Evolutionary conservation across 2,888 invertebrate species (phyloP).

Genomic region (Apamea crenata): DNA sequence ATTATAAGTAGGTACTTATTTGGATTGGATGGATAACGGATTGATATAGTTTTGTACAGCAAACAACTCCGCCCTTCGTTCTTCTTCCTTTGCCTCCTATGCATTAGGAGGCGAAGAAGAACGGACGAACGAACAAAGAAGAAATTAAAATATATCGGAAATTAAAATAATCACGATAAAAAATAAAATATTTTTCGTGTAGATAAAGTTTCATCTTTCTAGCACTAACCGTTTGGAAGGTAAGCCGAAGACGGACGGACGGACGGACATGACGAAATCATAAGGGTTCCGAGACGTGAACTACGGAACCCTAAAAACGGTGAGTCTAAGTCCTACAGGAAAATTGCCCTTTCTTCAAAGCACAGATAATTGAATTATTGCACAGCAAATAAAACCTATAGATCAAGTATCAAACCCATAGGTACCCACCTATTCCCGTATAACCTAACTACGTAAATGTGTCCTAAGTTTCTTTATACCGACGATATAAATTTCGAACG

Average conservation of each 20-base stretch:
- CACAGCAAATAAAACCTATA: not conserved
- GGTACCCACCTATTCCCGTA: too few species aligned
- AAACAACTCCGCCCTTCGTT: not conserved
- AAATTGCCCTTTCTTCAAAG: not conserved
- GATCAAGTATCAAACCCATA: too few species aligned
- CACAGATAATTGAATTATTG: not conserved
- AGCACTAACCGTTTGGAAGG: too few species aligned
- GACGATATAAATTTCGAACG: conserved; percentile 78
- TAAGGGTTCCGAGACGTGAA: too few species aligned
- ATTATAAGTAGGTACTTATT: too few species aligned
- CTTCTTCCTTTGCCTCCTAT: not conserved
- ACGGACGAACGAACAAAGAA: too few species aligned
- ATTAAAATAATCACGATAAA: not conserved
- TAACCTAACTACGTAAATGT: conserved; percentile 52
- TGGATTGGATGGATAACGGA: not conserved
- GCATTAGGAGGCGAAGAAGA: not conserved
- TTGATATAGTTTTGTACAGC: not conserved
- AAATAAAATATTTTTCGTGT: not conserved
- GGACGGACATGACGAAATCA: too few species aligned
- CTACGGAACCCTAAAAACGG: not conserved
- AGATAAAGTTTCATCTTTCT: too few species aligned
- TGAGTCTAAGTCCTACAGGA: not conserved
- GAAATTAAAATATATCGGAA: not conserved
- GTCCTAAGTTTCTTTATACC: conserved; percentile 65
- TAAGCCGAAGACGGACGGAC: too few species aligned